These are phyloP conservation scores for Zosterops lateralis DNA, from an alignment of 2,113 vertebrate genomes.

Conservation along the genomic window DNA sequence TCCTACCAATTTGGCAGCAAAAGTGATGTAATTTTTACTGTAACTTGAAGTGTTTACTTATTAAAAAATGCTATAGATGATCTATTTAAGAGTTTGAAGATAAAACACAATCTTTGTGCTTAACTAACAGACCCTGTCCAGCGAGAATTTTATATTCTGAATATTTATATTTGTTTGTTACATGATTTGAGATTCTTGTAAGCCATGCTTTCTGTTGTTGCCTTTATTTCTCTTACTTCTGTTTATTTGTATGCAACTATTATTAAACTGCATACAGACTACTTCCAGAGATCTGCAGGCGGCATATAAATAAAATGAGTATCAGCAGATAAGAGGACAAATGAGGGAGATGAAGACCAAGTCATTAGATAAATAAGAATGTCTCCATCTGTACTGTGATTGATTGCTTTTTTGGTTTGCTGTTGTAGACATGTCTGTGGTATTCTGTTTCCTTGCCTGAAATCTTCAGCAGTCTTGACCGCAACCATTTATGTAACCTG, in stretches of 20 bases:
- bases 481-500: slow-evolving; percentile 3
- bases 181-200: background rate
- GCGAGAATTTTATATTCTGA: background rate
- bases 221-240: background rate
- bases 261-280: background rate
- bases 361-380: background rate
- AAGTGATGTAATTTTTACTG: background rate
- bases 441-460: slow-evolving; percentile 48
- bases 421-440: background rate
- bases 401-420: background rate
- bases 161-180: background rate
- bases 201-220: background rate
- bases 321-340: background rate
- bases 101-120: background rate
- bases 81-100: background rate
- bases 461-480: slow-evolving; percentile 34
- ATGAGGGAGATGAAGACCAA: background rate
- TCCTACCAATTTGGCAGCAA: background rate
- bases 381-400: background rate
- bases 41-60: background rate
- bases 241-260: background rate
- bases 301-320: background rate
- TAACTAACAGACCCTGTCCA: background rate
- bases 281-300: background rate
- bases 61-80: background rate